phyloP scores from a whole-genome alignment of 2,888 invertebrate genomes.

The Trachelus iudaicus region DNA sequence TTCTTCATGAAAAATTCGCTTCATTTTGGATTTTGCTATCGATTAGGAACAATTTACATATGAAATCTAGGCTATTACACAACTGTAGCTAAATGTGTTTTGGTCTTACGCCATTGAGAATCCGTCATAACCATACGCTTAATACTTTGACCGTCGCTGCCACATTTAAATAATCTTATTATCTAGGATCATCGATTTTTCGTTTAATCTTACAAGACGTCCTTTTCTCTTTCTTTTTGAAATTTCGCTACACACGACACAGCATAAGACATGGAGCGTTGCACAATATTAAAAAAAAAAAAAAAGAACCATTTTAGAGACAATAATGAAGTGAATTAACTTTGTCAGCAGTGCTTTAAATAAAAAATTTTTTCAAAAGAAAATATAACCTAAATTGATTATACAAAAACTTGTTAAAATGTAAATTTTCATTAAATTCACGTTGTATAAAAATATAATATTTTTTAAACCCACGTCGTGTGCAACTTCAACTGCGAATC shows the following conservation, averaged over 20 bases:
- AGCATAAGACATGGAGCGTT: background rate
- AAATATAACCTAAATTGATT: background rate
- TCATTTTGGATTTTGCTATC: background rate
- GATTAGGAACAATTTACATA: constrained; percentile 22
- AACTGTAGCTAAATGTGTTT: constrained; percentile 27
- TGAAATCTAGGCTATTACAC: constrained; percentile 26
- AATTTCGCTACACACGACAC: background rate
- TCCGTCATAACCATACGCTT: background rate
- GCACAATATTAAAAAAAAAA: background rate
- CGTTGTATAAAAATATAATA: background rate
- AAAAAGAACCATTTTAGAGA: background rate
- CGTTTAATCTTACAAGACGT: background rate
- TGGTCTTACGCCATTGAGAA: constrained; percentile 14
- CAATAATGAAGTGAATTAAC: background rate
- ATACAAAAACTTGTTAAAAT: background rate
- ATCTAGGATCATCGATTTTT: background rate
- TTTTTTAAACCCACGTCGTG: background rate
- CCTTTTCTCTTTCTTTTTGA: background rate
- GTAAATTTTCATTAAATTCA: background rate
- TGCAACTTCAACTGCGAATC: background rate
- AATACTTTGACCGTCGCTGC: background rate
- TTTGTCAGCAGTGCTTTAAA: background rate
- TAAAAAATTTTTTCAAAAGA: background rate
- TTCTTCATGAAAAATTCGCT: constrained; percentile 6
- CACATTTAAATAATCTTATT: background rate